Evolutionary conservation across 2,888 invertebrate species (phyloP).

Genomic region (Timema cristinae): DNA sequence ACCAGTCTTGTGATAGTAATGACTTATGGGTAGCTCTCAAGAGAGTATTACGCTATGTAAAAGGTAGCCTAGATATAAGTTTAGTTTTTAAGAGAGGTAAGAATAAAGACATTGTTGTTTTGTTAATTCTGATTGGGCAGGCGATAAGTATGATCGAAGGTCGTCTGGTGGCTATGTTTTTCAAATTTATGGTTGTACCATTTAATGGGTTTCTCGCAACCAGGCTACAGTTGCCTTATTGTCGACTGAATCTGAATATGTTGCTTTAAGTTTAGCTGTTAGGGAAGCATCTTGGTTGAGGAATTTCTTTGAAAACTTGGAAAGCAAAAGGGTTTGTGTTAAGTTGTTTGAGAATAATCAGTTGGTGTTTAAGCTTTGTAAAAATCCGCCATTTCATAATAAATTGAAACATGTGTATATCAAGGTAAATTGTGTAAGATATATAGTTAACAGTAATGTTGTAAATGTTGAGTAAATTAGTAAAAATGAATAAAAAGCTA

Average conservation of each 20-base stretch:
- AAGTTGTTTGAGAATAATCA: neutral
- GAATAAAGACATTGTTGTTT: neutral
- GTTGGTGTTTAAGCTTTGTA: neutral
- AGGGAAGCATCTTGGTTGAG: neutral
- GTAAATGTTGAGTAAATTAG: neutral
- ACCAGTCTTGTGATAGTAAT: neutral
- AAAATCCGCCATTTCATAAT: neutral
- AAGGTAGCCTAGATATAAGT: neutral
- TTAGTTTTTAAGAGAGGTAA: neutral
- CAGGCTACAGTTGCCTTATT: neutral
- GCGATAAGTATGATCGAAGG: neutral
- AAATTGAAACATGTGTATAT: neutral
- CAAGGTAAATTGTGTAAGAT: neutral
- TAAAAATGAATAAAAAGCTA: neutral
- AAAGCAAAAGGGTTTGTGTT: neutral
- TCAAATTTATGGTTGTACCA: neutral
- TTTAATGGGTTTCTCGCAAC: neutral
- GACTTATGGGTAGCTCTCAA: neutral
- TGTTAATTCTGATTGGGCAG: slow-evolving; percentile 10
- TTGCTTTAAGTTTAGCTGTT: neutral
- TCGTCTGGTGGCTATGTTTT: neutral
- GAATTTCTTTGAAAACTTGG: neutral
- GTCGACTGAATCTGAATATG: slow-evolving; percentile 7
- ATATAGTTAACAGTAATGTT: neutral
- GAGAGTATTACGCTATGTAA: neutral